Conservation (phyloP, 2,888 invertebrate species). For the Argyresthia albistria region DNA sequence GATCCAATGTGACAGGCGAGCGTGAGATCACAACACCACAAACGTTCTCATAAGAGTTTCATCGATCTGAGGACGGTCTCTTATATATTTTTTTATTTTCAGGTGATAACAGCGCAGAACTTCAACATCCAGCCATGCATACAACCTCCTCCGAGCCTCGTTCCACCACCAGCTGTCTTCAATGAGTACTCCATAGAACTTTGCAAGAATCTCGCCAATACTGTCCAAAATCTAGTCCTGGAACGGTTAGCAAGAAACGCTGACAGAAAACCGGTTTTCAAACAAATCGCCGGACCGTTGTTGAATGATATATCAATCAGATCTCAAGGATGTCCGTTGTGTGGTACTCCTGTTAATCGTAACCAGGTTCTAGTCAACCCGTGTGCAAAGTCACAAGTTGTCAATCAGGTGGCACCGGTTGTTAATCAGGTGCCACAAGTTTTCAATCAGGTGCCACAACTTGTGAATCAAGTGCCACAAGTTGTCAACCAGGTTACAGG, state of each 20-base stretch:
- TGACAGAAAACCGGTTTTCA: constrained; percentile 9
- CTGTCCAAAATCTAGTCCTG: constrained; percentile 17
- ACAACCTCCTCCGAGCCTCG: neutral
- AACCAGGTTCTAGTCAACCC: neutral
- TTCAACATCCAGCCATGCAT: neutral
- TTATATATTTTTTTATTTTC: neutral
- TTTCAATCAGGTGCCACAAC: too few species aligned
- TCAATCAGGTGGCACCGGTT: too few species aligned
- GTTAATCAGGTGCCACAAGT: too few species aligned
- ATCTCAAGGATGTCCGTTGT: neutral
- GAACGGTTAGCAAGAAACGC: constrained; percentile 12
- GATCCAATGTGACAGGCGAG: too few species aligned
- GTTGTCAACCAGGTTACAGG: too few species aligned
- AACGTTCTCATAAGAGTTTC: too few species aligned
- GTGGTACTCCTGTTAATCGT: neutral
- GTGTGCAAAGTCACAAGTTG: too few species aligned
- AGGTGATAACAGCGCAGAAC: neutral
- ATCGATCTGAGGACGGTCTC: too few species aligned
- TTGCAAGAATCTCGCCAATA: constrained; percentile 13
- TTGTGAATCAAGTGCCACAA: too few species aligned
- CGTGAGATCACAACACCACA: too few species aligned
- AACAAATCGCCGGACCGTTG: constrained; percentile 13
- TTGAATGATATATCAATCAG: constrained; percentile 12
- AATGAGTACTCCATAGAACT: constrained; percentile 3
- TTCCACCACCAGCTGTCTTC: neutral